These are phyloP conservation scores for Lithosia quadra DNA, from an alignment of 2,888 invertebrate species.

Conservation along the genomic window DNA sequence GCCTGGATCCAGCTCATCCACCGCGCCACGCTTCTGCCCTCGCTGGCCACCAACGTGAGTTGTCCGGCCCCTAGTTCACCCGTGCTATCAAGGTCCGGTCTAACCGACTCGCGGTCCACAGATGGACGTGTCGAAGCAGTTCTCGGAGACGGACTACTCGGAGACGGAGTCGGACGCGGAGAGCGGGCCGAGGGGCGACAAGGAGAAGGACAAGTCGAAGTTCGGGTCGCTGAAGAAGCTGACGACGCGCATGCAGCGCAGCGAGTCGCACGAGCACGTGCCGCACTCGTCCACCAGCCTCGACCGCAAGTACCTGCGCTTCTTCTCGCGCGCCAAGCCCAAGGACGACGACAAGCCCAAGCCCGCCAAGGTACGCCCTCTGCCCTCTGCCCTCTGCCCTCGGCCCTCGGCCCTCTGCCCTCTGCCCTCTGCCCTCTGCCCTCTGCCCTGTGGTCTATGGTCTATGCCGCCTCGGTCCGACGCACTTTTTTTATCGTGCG, in stretches of 20 bases:
- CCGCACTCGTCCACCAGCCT: slow-evolving; percentile 86
- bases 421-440: too few relatives aligned
- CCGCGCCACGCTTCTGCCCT: slow-evolving; percentile 84
- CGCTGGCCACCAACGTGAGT: slow-evolving; percentile 86
- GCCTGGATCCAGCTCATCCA: slow-evolving; percentile 89
- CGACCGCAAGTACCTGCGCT: slow-evolving; percentile 89
- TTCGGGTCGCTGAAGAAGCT: slow-evolving; percentile 63
- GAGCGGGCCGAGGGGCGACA: slow-evolving; percentile 61
- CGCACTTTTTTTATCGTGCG: too few relatives aligned
- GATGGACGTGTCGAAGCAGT: slow-evolving; percentile 76
- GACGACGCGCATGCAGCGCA: slow-evolving; percentile 75
- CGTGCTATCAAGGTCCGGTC: too few relatives aligned
- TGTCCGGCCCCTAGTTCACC: too few relatives aligned
- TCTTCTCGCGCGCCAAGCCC: slow-evolving; percentile 78
- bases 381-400: too few relatives aligned
- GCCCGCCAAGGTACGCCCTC: slow-evolving; percentile 64
- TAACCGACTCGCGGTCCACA: too few relatives aligned
- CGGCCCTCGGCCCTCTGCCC: too few relatives aligned
- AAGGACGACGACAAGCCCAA: slow-evolving; percentile 79
- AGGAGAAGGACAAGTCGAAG: slow-evolving; percentile 68
- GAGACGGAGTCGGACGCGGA: slow-evolving; percentile 81
- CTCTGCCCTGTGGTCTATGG: too few relatives aligned
- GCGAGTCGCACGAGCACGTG: slow-evolving; percentile 81
- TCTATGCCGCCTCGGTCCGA: too few relatives aligned
- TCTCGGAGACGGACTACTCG: slow-evolving; percentile 88